These are phyloP conservation scores for Cotesia chilonis DNA, from an alignment of 1,140 invertebrate species.

Conservation along the genomic window DNA sequence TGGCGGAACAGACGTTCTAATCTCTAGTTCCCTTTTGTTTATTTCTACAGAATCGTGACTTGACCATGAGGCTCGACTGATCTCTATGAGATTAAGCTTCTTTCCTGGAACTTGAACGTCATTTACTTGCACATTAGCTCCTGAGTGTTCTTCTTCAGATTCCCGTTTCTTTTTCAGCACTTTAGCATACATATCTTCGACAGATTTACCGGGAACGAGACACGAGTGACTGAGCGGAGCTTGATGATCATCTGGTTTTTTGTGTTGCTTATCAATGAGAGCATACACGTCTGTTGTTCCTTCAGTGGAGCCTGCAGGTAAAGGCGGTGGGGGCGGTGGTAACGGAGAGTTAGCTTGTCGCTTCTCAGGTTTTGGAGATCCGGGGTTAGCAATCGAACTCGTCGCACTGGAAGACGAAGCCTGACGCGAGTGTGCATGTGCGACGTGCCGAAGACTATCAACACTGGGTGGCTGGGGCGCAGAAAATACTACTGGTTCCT, in stretches of 20 bases:
- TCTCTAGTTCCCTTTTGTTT: constrained; percentile 50
- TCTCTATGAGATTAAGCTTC: constrained; percentile 56
- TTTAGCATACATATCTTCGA: constrained; percentile 90
- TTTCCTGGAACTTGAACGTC: constrained; percentile 48
- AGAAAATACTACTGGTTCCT: constrained; percentile 48
- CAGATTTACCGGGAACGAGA: constrained; percentile 66
- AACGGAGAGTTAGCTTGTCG: constrained; percentile 80
- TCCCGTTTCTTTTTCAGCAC: constrained; percentile 74
- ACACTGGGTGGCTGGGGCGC: constrained; percentile 70
- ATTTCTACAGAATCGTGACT: constrained; percentile 66
- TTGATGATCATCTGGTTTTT: constrained; percentile 56
- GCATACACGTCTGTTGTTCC: constrained; percentile 53
- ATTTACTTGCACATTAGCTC: neutral
- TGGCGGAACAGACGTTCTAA: constrained; percentile 1
- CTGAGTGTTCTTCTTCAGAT: constrained; percentile 43
- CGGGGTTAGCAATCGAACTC: constrained; percentile 76
- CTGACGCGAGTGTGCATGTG: constrained; percentile 77
- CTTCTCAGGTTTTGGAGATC: constrained; percentile 86
- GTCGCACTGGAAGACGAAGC: constrained; percentile 80
- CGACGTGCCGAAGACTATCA: constrained; percentile 70
- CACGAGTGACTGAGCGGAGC: constrained; percentile 37
- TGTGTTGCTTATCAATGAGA: constrained; percentile 55
- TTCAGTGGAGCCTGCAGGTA: constrained; percentile 73
- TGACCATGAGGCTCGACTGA: constrained; percentile 59
- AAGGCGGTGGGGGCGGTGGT: constrained; percentile 63